Evolutionary conservation across 1,140 invertebrate species (phyloP), one percentile per base, ranked within the genome.

Genomic region (Brachionus sp.): DNA sequence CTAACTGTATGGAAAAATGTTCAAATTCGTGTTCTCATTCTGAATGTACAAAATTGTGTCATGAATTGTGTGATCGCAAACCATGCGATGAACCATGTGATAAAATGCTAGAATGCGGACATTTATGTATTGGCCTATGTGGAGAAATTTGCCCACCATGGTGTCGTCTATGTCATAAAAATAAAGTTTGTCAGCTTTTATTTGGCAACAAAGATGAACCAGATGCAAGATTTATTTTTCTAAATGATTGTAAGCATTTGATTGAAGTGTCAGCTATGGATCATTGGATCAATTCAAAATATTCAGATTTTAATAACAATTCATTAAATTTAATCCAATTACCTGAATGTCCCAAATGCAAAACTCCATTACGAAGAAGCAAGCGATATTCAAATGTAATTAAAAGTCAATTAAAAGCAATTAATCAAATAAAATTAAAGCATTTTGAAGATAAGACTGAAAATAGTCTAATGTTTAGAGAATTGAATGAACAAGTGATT

Each of bases 231-330:
- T 87, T 92, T 86, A 88, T 93, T 62, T 85, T 89, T 42, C 86
- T 93, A 23, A 87, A 91, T 85, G 92, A 93, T 86, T 93, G 93
- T 86, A 86, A 87, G 5, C 92, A 93, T 86, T 84, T 90, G 3
- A 86, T 93, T 84, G 92, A 93, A 86, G 86, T 89, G 9, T 85
- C 88, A 9, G 90, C 89, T 46, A 85, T 93, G 86, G 90, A 92
- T 85, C 86, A 85, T 50, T 90, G 91, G 88, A 88, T 92, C 85
- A 77, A 23, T 85, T 50, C 64, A 80, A 83, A 77, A 66, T 70
- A 29, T 44, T 86, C 5, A 19, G 83, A 7, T 23, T 82, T 13
- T 42, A 78, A 23, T 53, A 85, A 23, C 75, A 86, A 64, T 86
- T 85, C 84, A 35, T 82, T 19, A 68, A 87, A 13, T 85, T 84